phyloP scores from a whole-genome alignment of 2,797 vertebrate species.

The Perodicticus potto region DNA sequence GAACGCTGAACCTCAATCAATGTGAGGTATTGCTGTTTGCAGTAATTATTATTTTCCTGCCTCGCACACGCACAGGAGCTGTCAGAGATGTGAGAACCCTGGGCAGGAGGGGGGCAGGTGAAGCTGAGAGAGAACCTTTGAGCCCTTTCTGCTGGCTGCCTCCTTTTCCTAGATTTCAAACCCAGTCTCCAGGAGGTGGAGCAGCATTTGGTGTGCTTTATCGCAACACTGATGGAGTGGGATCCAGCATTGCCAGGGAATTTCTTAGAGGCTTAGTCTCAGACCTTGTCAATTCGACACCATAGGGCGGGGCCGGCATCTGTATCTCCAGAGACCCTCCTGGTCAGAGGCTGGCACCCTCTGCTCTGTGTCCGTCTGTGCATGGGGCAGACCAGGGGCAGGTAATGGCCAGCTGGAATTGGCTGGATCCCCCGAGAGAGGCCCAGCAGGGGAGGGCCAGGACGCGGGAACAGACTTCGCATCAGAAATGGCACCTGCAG shows the following conservation, averaged over 20 bases:
- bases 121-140: background rate
- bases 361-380: background rate
- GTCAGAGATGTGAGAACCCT: too few species aligned
- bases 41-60: background rate
- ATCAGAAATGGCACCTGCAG: background rate
- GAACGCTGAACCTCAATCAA: background rate
- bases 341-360: background rate
- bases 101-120: background rate
- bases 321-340: background rate
- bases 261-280: background rate
- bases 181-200: background rate
- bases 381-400: background rate
- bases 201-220: too few species aligned
- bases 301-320: too few species aligned
- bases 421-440: background rate
- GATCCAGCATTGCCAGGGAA: background rate
- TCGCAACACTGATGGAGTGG: background rate
- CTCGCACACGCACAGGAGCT: background rate
- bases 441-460: background rate
- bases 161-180: background rate
- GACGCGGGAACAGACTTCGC: too few species aligned
- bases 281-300: background rate
- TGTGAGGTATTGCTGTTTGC: fast-evolving
- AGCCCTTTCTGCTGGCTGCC: background rate
- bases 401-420: background rate